A percentile compares a stretch with the other conserved stretches of the same genome.
These are phyloP conservation scores for Conus canariensis DNA, from an alignment of 2,888 invertebrate genomes.

Conservation along the genomic window DNA sequence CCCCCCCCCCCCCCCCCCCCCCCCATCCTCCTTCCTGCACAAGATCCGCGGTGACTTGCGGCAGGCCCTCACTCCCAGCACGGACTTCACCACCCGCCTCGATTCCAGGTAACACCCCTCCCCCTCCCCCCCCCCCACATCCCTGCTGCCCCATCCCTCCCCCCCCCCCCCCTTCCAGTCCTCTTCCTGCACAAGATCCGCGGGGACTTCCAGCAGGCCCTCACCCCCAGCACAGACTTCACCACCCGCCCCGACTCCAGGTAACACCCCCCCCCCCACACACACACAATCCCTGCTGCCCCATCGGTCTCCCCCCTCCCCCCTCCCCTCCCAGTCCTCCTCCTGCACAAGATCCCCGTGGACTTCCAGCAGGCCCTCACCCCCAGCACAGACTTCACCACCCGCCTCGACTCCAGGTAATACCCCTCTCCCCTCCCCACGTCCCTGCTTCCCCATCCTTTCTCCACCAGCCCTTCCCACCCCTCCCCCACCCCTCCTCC, in stretches of 20 bases:
- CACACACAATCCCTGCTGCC: not conserved
- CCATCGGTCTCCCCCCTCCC: not conserved
- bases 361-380: constrained; percentile 86
- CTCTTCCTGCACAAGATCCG: constrained; percentile 87
- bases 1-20: too few species aligned
- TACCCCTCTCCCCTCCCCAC: constrained; percentile 45
- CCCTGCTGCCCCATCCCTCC: constrained; percentile 81
- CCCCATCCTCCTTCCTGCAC: constrained; percentile 89
- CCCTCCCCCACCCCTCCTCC: not conserved
- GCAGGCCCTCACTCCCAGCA: constrained; percentile 74
- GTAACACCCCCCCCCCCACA: constrained; percentile 75
- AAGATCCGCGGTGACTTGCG: constrained; percentile 97
- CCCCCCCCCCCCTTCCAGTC: too few species aligned
- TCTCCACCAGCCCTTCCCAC: not conserved
- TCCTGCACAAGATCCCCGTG: constrained; percentile 89
- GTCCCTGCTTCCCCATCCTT: not conserved
- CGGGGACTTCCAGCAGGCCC: constrained; percentile 88
- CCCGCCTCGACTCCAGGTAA: constrained; percentile 93
- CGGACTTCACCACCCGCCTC: constrained; percentile 94
- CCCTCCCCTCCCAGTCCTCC: not conserved
- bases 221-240: constrained; percentile 87
- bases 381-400: constrained; percentile 88
- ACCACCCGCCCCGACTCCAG: constrained; percentile 96
- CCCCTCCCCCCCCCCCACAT: too few species aligned
- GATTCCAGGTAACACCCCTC: constrained; percentile 87